These are phyloP conservation scores for Paraescarpia echinospica DNA, from an alignment of 1,140 invertebrate genomes.

Conservation along the genomic window DNA sequence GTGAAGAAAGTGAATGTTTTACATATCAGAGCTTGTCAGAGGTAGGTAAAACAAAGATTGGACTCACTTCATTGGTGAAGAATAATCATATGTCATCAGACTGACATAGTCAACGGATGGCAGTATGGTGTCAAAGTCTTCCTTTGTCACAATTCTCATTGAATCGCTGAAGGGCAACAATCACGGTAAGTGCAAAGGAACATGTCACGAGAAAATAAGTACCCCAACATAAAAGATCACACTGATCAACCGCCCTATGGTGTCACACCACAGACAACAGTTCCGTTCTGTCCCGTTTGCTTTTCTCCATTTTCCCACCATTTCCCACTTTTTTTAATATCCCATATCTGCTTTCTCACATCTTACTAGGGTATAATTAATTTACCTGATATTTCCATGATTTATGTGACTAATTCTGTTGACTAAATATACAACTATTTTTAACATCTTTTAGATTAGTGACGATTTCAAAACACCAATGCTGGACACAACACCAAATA, in stretches of 20 bases:
- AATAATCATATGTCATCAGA: slow-evolving; percentile 95
- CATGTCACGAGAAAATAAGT: too few relatives aligned
- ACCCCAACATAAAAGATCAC: too few relatives aligned
- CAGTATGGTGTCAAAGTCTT: slow-evolving; percentile 69
- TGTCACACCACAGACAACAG: too few relatives aligned
- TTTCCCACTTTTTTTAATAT: too few relatives aligned
- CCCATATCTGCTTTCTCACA: too few relatives aligned
- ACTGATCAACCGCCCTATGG: too few relatives aligned
- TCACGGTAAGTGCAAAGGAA: not conserved
- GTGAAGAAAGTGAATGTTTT: slow-evolving; percentile 10
- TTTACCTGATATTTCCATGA: too few relatives aligned
- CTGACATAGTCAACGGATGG: slow-evolving; percentile 78
- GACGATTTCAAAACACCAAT: too few relatives aligned
- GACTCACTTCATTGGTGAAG: slow-evolving; percentile 72
- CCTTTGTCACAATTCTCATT: slow-evolving; percentile 69
- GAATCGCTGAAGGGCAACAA: slow-evolving; percentile 13
- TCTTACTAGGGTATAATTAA: too few relatives aligned
- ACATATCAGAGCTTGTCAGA: not conserved
- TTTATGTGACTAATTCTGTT: not conserved
- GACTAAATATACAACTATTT: not conserved
- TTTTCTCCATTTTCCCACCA: too few relatives aligned
- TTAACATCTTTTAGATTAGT: not conserved
- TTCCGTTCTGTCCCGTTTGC: too few relatives aligned
- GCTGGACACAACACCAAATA: too few relatives aligned
- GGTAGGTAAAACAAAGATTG: slow-evolving; percentile 6